Base-by-base conservation (phyloP, 2,888 invertebrate genomes). In the Calephelis perditalis region DNA sequence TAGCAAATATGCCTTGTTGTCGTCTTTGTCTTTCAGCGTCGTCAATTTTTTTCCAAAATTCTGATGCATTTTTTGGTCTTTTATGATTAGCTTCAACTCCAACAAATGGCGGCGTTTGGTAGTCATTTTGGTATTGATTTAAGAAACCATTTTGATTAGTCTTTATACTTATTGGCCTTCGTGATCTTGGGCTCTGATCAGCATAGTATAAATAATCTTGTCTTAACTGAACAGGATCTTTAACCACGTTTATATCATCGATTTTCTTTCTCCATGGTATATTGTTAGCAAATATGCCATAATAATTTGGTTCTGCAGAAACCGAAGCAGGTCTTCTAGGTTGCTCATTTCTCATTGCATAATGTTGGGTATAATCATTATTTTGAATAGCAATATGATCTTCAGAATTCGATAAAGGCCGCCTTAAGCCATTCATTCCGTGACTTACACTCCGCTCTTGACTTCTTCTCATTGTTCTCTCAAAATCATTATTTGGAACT, bases 131-230 rank as follows among this genome's bases (percentile, higher is more conserved):
- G 73, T 91, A 91, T 71, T 89, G 85, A 65, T 85, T 81, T 70
- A 87, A 86, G 63, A 75, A 71, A 65, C 84, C 84, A 67, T 81
- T 84, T 75, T 81, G 84, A 74, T 84, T 85, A 76, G 84, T 79
- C 75, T 94, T 89, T 64, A 95, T 92, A 71, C 94, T 93, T 69
- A 95, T 94, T 44, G 95, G 95, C 73, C 94, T 92, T 54, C 95
- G 84, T 63, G 95, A 95, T 71, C 95, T 88, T 0, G 95, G 95
- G 64, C 93, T 93, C 68, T 94, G 93, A 80, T 95, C 95, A 3
- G 95, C 93, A 62, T 94, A 92, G 72, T 95, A 95, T 65, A 94
- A 91, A 72, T 92, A 94, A 65, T 93, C 92, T 59, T 91, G 78
- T 71, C 78, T 81, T 64, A 76, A 67, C 69, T 84, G 85, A 52